Evolutionary conservation across 2,113 vertebrate species (phyloP), one percentile per base, ranked within the genome.

Genomic region (Picathartes gymnocephalus): DNA sequence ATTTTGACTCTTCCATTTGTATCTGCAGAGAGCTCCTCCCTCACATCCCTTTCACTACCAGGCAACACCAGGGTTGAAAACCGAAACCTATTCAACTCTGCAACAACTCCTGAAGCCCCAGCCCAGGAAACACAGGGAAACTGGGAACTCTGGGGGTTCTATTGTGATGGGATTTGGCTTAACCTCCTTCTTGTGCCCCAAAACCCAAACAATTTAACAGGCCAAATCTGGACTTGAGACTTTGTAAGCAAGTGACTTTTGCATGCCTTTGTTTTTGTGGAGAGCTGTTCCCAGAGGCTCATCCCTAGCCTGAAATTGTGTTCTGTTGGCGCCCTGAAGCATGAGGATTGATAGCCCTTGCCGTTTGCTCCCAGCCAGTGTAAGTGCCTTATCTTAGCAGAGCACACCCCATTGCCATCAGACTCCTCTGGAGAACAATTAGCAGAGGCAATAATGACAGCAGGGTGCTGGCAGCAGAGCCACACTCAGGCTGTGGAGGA

Each of bases 361-460:
- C 60, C 33, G 33, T 86, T 56, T 92, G 91, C 53, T 90, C 76
- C 84, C 83, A 90, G 87, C 20, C 58, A 68, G 68, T 39, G 14
- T 30, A 84, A 61, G 68, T 62, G 84, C 72, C 16, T 88, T 95
- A 96, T 94, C 96, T 85, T 35, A 94, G 91, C 61, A 42, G 71
- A 94, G 92, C 92, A 96, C 85, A 90, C 28, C 87, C 81, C 68
- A 39, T 5, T 77, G 91, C 88, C 16, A 8, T n/a, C 7, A 2
- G 77, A 47, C 58, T 71, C 91, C 92, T 90, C 95, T 73, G 89
- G 92, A 95, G 91, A 66, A 28, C 86, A 93, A 91, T 91, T 47
- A 93, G 68, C 74, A 91, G 60, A 23, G 27, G 69, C 68, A 93
- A 23, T 50, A 64, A 72, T 2, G 31, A 64, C 31, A 87, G 66